phyloP scores from a whole-genome alignment of 2,888 invertebrate species.

The Archaeoteleia sp. region DNA sequence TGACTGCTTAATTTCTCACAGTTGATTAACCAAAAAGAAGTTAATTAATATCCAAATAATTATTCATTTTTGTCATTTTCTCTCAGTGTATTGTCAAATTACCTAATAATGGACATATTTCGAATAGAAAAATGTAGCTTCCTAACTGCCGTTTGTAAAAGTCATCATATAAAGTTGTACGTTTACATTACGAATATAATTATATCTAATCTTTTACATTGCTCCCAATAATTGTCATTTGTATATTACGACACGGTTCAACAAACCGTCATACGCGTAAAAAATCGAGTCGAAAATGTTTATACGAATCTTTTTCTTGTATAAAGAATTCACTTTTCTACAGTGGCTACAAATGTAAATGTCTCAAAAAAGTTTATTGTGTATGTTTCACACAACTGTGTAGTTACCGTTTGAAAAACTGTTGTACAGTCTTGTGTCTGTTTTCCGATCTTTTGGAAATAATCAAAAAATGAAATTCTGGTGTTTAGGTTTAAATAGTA shows the following conservation, averaged over 20 bases:
- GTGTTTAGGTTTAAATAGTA: background rate
- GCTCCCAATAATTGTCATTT: constrained; percentile 11
- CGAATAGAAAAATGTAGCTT: constrained; percentile 41
- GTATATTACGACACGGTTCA: background rate
- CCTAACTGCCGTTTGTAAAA: constrained; percentile 18
- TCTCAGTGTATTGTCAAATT: constrained; percentile 4
- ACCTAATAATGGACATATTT: constrained; percentile 1
- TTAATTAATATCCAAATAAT: background rate
- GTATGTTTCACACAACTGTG: constrained; percentile 10
- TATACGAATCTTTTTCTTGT: constrained; percentile 31
- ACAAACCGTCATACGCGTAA: background rate
- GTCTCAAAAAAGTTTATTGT: constrained; percentile 17
- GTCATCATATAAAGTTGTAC: constrained; percentile 16
- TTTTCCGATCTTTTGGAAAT: background rate
- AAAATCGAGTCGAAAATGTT: constrained; percentile 25
- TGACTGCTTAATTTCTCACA: too few species aligned
- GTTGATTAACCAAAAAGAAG: constrained; percentile 11
- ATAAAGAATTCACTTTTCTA: constrained; percentile 25
- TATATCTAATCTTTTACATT: constrained; percentile 11
- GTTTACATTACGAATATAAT: background rate
- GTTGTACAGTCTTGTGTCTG: too few species aligned
- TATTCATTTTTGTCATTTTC: background rate
- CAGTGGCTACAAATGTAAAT: constrained; percentile 24
- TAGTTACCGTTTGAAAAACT: background rate
- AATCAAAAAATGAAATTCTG: background rate